Evolutionary conservation across 2,888 invertebrate species (phyloP), one percentile per base, ranked within the genome.

Genomic region (Brachycybe producta): DNA sequence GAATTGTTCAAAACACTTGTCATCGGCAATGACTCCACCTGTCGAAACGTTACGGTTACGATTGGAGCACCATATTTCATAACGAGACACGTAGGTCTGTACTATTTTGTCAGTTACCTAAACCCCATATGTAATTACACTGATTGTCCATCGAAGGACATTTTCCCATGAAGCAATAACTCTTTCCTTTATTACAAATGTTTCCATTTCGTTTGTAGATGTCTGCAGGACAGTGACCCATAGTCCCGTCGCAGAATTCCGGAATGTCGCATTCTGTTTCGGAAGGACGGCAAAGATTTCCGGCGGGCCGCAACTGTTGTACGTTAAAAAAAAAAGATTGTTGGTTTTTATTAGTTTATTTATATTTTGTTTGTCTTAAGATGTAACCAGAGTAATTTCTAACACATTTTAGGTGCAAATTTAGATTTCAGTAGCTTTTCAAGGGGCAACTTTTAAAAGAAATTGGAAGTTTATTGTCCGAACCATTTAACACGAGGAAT

Each of bases 181-280:
- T 87, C 51, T 74, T 73, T 57, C 75, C 71, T 53, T 69, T 68
- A 43, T 70, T 73, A 65, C 97, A 97, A 0, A 82, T 76, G 53
- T 82, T 82, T 0, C 97, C 97, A 68, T 97, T 94, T 70, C 92
- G 91, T 62, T 87, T 83, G 69, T 82, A 81, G 1, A 87, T 79
- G 67, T 98, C 91, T 2, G 71, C 62, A 0, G 97, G 97, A 69
- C 97, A 98, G 56, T 83, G 76, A 0, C 95, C 95, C 34, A 76
- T 78, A 43, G 79, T 77, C 0, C 97, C 97, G 50, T 85, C 80
- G 68, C 97, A 98, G 49, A 80, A 79, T 66, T 98, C 97, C 19
- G 92, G 87, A 27, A 98, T 76, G 72, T 98, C 97, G 67, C 97
- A 98, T 64, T 94, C 94, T 66, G 87, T 88, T 53, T 77, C 74